These are phyloP conservation scores for Lasiommata megera DNA, from an alignment of 2,888 invertebrate species.

Conservation along the genomic window DNA sequence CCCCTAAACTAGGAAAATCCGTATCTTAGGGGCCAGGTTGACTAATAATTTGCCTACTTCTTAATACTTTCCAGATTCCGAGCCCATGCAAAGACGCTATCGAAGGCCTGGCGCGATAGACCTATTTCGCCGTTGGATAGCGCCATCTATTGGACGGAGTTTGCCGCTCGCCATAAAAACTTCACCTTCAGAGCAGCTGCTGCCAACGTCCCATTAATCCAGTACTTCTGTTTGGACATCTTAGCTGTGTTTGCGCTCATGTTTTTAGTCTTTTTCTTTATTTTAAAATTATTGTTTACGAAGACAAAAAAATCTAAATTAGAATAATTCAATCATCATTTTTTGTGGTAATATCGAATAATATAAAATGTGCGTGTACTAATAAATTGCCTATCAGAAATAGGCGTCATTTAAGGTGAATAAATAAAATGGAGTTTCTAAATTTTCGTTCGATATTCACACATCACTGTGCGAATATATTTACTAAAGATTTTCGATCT, in stretches of 20 bases:
- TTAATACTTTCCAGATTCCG: conserved; percentile 48
- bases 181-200: conserved; percentile 64
- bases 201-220: conserved; percentile 70
- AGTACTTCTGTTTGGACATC: conserved; percentile 67
- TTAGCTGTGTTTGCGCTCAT: conserved; percentile 30
- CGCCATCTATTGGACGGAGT: conserved; percentile 84
- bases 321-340: neutral
- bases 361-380: neutral
- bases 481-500: no score
- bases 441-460: no score
- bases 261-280: conserved; percentile 1
- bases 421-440: no score
- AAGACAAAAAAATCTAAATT: conserved; percentile 11
- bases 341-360: neutral
- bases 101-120: conserved; percentile 79
- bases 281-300: conserved; percentile 14
- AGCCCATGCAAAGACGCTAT: conserved; percentile 67
- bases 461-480: no score
- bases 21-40: no score
- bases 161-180: conserved; percentile 74
- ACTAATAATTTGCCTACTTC: neutral
- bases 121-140: conserved; percentile 80
- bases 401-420: no score
- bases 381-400: neutral
- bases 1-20: no score